These are phyloP conservation scores for Lasioglossum morio DNA, from an alignment of 2,888 invertebrate genomes.

Conservation along the genomic window DNA sequence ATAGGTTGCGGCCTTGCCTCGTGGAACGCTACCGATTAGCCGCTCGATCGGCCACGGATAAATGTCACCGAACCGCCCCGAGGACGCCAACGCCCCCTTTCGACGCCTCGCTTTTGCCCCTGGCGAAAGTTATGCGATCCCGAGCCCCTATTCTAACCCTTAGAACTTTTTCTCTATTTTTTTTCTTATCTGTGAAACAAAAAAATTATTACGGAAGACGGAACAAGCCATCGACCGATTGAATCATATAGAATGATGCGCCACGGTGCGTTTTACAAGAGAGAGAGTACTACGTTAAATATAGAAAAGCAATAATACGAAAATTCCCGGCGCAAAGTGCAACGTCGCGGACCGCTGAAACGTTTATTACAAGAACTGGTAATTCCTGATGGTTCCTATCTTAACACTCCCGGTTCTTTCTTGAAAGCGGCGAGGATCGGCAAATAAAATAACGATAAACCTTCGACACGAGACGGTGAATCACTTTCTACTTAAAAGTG, in stretches of 20 bases:
- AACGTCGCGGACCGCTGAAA: not conserved
- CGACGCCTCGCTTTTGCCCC: not conserved
- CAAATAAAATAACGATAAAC: slow-evolving; percentile 42
- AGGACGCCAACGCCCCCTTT: slow-evolving; percentile 4
- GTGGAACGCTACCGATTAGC: slow-evolving; percentile 26
- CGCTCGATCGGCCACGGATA: slow-evolving; percentile 21
- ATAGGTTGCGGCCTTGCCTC: slow-evolving; percentile 42
- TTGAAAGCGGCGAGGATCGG: not conserved
- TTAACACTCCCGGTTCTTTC: slow-evolving; percentile 2
- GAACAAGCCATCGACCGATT: not conserved
- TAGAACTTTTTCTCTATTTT: no score
- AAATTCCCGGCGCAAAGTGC: not conserved
- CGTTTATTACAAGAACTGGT: slow-evolving; percentile 17
- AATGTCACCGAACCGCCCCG: slow-evolving; percentile 21
- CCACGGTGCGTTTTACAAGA: not conserved
- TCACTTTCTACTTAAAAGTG: slow-evolving; percentile 11
- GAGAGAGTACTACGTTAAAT: not conserved
- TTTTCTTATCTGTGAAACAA: no score
- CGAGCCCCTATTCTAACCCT: no score
- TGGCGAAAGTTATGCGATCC: no score
- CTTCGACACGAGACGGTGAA: not conserved
- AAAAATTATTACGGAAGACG: not conserved
- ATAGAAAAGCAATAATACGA: not conserved
- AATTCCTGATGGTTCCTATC: slow-evolving; percentile 7
- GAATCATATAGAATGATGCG: not conserved